Conservation (phyloP, 2,113 vertebrate species). For the Thunnus thynnus region DNA sequence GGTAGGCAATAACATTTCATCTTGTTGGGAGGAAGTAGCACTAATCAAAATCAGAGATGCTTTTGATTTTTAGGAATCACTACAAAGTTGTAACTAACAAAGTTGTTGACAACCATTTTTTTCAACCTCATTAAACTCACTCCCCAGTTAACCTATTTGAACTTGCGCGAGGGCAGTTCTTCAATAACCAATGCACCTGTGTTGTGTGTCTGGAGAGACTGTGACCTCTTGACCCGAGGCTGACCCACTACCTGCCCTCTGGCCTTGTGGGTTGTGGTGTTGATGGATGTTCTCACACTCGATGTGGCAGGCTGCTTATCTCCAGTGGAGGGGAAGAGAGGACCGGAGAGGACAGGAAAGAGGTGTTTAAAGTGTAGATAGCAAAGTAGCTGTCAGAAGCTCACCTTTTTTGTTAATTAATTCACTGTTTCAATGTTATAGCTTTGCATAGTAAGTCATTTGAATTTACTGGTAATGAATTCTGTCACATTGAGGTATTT, state of each 20-base stretch:
- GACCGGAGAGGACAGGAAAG: neutral
- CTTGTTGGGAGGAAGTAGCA: neutral
- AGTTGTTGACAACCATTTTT: slow-evolving; percentile 9
- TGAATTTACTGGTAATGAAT: neutral
- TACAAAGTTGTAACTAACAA: too few relatives aligned
- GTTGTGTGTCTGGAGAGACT: slow-evolving; percentile 29
- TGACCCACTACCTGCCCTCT: slow-evolving; percentile 64
- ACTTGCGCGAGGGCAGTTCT: slow-evolving; percentile 11
- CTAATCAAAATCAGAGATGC: neutral
- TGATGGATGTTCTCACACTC: slow-evolving; percentile 76
- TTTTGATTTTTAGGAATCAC: neutral
- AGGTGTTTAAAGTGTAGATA: slow-evolving; percentile 24
- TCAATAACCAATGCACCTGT: slow-evolving; percentile 61
- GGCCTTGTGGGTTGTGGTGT: slow-evolving; percentile 57
- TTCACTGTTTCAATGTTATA: too few relatives aligned
- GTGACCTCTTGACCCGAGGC: slow-evolving; percentile 41
- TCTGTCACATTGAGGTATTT: neutral
- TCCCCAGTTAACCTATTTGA: slow-evolving; percentile 43
- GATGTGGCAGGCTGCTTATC: slow-evolving; percentile 59
- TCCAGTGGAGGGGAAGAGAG: slow-evolving; percentile 41
- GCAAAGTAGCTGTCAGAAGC: neutral
- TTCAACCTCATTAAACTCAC: slow-evolving; percentile 10
- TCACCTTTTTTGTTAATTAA: neutral
- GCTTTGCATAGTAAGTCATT: neutral
- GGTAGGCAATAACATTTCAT: neutral